Percentiles rank a stretch among this genome's conserved stretches.
Evolutionary conservation across 2,888 invertebrate genomes (phyloP).

Genomic region (Drosophila maculinotata): DNA sequence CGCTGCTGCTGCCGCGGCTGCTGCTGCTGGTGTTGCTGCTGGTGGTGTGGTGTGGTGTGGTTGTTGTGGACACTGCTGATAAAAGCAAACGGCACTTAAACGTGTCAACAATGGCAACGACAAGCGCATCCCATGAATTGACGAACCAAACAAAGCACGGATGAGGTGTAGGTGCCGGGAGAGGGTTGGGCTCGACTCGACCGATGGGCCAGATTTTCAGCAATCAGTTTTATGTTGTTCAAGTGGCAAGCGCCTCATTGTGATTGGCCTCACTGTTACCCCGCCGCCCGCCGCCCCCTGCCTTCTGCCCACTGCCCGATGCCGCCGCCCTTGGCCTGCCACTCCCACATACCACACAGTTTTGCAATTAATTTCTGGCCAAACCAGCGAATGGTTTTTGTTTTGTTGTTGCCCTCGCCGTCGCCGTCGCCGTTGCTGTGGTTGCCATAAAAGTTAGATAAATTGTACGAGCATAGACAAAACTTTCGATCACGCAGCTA

Average conservation of each 20-base stretch:
- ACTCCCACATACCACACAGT: slow-evolving; percentile 59
- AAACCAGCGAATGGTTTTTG: slow-evolving; percentile 55
- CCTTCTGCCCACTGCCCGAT: neutral
- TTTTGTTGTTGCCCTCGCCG: slow-evolving; percentile 7
- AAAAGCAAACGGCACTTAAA: slow-evolving; percentile 80
- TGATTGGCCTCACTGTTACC: slow-evolving; percentile 58
- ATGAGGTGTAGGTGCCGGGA: slow-evolving; percentile 14
- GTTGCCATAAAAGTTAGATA: slow-evolving; percentile 79
- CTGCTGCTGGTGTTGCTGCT: neutral
- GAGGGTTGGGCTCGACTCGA: slow-evolving; percentile 17
- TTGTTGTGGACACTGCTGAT: slow-evolving; percentile 63
- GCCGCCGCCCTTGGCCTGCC: slow-evolving; percentile 5
- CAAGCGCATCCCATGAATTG: slow-evolving; percentile 72
- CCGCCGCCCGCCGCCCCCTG: neutral
- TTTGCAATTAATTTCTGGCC: slow-evolving; percentile 80
- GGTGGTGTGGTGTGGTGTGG: slow-evolving; percentile 31
- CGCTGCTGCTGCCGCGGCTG: too few species aligned
- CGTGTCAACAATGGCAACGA: slow-evolving; percentile 77
- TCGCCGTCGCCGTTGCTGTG: slow-evolving; percentile 55
- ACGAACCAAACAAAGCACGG: slow-evolving; percentile 64
- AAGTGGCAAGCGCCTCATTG: slow-evolving; percentile 72
- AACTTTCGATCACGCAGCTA: slow-evolving; percentile 77
- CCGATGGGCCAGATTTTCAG: slow-evolving; percentile 72
- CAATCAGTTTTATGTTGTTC: slow-evolving; percentile 80
- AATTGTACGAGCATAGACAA: slow-evolving; percentile 75